phyloP scores from a whole-genome alignment of 2,113 vertebrate genomes.

The Rhegmatorhina hoffmannsi region DNA sequence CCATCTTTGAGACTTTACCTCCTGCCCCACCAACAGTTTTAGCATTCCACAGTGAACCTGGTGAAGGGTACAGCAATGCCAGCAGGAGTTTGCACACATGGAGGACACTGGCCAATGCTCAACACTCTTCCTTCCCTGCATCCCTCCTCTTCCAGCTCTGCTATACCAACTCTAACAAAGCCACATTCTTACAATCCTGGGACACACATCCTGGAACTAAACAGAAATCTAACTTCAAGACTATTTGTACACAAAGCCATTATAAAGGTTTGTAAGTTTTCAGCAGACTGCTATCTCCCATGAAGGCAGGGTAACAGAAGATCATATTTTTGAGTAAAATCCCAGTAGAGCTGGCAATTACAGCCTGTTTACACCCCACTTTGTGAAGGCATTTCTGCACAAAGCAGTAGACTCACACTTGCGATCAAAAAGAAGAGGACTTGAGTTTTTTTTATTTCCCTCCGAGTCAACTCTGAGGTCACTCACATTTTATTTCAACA shows the following conservation, averaged over 20 bases:
- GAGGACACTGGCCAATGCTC: background rate
- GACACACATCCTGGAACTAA: background rate
- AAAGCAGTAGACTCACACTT: background rate
- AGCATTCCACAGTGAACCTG: slow-evolving; percentile 53
- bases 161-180: background rate
- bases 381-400: background rate
- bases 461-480: background rate
- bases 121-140: background rate
- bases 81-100: slow-evolving; percentile 33
- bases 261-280: background rate
- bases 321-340: background rate
- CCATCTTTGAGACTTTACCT: slow-evolving; percentile 61
- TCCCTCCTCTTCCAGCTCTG: background rate
- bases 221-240: slow-evolving; percentile 13
- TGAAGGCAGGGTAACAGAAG: background rate
- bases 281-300: background rate
- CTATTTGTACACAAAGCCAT: background rate
- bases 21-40: slow-evolving; percentile 24
- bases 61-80: slow-evolving; percentile 5
- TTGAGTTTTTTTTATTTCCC: background rate
- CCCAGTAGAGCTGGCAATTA: background rate
- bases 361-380: background rate
- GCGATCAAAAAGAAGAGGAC: background rate
- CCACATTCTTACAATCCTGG: background rate
- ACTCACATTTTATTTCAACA: background rate